Base-by-base conservation (phyloP, 2,888 invertebrate genomes). In the Eupithecia exiguata region DNA sequence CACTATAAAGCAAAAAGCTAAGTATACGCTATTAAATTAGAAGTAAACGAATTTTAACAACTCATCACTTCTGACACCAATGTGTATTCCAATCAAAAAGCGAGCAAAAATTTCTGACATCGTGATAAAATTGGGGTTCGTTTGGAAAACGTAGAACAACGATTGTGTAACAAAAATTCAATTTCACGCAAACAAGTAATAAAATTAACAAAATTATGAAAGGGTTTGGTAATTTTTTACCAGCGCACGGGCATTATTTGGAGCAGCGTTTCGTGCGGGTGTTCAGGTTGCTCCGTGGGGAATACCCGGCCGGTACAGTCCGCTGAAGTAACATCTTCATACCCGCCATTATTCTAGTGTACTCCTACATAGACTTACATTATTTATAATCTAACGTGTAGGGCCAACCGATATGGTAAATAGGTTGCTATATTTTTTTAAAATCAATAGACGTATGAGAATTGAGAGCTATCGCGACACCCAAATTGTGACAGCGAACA, bases 221-320 rank as follows among this genome's bases (percentile, higher is more conserved):
- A 76, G 76, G 76, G 76, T 76, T 73, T 62, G 69, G 69, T 70
- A 66, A 61, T 72, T 76, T 76, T 73, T 76, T 76, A 76, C 71
- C 71, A 40, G 16, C 66, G 58, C 61, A 62, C 68, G 46, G 63
- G 68, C 49, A 72, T 73, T 66, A 69, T 74, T 73, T 73, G 38
- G 65, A 77, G 81, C 79, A 81, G 81, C 80, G 81, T 81, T 83
- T 83, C 81, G 82, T 81, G 77, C 82, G 83, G 83, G 88, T 88
- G 91, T 89, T 87, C 87, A 85, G 88, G 89, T 86, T 84, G 86
- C 83, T 84, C 86, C 84, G 91, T 82, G 79, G 92, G 92, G 92
- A 92, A 91, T 72, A 40, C 38, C 38, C 66, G 66, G 40, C 3
- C 40, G 40, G 66, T 66, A 40, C 66, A 38, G 40, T 66, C 66